Percentiles rank a stretch among this genome's conserved stretches.
Evolutionary conservation across 2,888 invertebrate species (phyloP).

Genomic region (Conops quadrifasciatus): DNA sequence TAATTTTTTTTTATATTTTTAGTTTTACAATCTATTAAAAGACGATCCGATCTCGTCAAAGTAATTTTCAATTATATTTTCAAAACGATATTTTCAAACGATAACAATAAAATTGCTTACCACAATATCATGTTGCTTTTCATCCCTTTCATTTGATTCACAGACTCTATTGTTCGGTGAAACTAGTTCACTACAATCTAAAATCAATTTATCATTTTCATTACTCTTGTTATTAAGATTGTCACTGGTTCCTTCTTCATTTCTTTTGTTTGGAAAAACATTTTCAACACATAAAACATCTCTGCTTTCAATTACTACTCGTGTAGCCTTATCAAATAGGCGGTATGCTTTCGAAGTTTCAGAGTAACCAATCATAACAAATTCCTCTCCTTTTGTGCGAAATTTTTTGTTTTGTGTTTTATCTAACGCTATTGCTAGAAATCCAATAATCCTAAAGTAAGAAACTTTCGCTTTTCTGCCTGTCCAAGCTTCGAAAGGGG

Average conservation of each 20-base stretch:
- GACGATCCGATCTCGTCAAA: too few relatives aligned
- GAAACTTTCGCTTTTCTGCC: conserved; percentile 15
- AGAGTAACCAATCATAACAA: conserved; percentile 23
- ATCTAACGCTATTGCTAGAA: conserved; percentile 8
- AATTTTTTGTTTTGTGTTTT: conserved; percentile 29
- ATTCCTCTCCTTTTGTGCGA: conserved; percentile 24
- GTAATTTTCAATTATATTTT: conserved; percentile 40
- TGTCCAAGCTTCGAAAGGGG: conserved; percentile 41
- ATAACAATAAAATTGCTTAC: too few relatives aligned
- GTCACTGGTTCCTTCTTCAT: conserved; percentile 42
- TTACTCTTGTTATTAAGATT: conserved; percentile 40
- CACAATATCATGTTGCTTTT: conserved; percentile 41
- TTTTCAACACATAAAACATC: conserved; percentile 29
- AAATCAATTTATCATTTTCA: conserved; percentile 35
- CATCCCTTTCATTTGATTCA: conserved; percentile 36
- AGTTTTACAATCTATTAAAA: too few relatives aligned
- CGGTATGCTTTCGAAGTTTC: conserved; percentile 24
- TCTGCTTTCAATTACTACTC: conserved; percentile 27
- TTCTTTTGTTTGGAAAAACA: not conserved
- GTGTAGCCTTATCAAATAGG: conserved; percentile 19
- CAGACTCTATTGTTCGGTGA: conserved; percentile 31
- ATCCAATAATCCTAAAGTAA: conserved; percentile 8
- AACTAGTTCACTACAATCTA: conserved; percentile 37
- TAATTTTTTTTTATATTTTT: too few relatives aligned
- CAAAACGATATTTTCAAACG: too few relatives aligned